These are phyloP conservation scores for Spodoptera frugiperda DNA, from an alignment of 1,140 invertebrate genomes.

Conservation along the genomic window DNA sequence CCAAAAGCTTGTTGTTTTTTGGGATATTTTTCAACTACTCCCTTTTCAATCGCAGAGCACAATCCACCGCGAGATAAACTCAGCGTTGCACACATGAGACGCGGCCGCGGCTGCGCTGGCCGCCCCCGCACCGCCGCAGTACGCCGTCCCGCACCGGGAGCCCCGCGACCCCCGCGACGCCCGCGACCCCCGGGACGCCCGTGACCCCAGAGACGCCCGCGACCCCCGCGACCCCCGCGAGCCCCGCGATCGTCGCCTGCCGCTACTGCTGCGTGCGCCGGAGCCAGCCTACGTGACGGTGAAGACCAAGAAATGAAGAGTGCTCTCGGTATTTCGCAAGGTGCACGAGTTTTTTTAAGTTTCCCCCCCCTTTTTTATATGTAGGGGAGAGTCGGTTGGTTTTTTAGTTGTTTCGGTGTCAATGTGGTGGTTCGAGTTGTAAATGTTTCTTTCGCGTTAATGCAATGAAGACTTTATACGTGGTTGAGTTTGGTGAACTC, in stretches of 20 bases:
- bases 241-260: constrained; percentile 55
- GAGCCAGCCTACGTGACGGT: constrained; percentile 67
- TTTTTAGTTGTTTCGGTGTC: neutral
- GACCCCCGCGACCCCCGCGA: neutral
- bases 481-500: too few relatives aligned
- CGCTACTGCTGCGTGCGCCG: constrained; percentile 53
- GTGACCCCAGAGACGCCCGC: neutral
- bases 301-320: constrained; percentile 72
- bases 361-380: neutral
- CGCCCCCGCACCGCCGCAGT: constrained; percentile 62
- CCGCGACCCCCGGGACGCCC: constrained; percentile 39
- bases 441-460: too few relatives aligned
- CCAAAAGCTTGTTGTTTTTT: too few relatives aligned
- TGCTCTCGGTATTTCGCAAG: constrained; percentile 77
- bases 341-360: constrained; percentile 74
- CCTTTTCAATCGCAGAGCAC: constrained; percentile 71
- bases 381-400: neutral
- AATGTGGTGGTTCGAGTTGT: neutral
- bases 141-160: constrained; percentile 59
- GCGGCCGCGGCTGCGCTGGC: constrained; percentile 60
- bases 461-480: too few relatives aligned
- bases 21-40: too few relatives aligned
- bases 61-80: constrained; percentile 94
- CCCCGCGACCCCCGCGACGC: neutral
- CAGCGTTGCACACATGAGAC: constrained; percentile 92